Evolutionary conservation across 2,888 invertebrate species (phyloP).

Genomic region (Tholera decimalis): DNA sequence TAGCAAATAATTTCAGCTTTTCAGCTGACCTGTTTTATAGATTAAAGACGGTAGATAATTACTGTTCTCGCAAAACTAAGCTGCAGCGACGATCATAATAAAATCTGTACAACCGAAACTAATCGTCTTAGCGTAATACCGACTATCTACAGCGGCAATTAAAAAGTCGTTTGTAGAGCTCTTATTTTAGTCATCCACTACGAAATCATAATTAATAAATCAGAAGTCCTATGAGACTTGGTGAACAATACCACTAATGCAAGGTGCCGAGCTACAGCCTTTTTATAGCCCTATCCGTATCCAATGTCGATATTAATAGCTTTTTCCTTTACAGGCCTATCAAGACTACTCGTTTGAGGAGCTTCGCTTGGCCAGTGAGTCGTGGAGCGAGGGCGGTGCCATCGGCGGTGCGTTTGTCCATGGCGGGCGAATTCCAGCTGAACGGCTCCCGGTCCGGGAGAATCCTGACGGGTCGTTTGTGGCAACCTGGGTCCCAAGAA

Average conservation of each 20-base stretch:
- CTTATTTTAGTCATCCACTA: neutral
- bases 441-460: constrained; percentile 95
- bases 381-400: constrained; percentile 85
- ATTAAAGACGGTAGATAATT: neutral
- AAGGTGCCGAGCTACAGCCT: neutral
- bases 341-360: constrained; percentile 99
- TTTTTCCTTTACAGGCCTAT: constrained; percentile 92
- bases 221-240: neutral
- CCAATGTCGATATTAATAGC: neutral
- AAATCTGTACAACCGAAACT: neutral
- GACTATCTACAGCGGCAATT: neutral
- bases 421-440: constrained; percentile 89
- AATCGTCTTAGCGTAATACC: neutral
- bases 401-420: constrained; percentile 72
- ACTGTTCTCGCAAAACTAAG: neutral
- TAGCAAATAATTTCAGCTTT: neutral
- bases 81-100: neutral
- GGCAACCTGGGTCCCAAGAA: constrained; percentile 98
- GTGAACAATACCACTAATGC: neutral
- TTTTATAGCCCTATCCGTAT: neutral
- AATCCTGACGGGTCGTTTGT: constrained; percentile 95
- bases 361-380: constrained; percentile 92
- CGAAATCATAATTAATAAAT: neutral
- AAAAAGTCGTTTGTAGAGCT: no score
- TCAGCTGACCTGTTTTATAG: neutral